phyloP scores from a whole-genome alignment of 2,888 invertebrate species.

The Rosalia funebris region DNA sequence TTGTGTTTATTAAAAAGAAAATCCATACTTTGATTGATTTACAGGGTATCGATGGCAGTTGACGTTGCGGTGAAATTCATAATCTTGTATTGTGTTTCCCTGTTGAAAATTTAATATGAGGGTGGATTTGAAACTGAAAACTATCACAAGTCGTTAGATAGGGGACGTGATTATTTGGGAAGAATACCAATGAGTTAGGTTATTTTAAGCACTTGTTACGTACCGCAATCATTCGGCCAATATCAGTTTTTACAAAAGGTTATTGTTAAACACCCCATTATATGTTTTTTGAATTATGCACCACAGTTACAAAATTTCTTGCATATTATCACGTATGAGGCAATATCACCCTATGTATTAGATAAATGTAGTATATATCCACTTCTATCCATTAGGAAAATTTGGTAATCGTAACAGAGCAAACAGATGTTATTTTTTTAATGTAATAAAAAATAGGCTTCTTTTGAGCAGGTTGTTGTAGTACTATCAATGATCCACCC shows the following conservation, averaged over 20 bases:
- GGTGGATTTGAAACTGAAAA: slow-evolving; percentile 55
- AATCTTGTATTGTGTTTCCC: slow-evolving; percentile 59
- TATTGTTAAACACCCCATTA: background rate
- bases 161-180: slow-evolving; percentile 33
- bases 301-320: no score
- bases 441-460: no score
- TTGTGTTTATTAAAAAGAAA: slow-evolving; percentile 57
- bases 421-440: no score
- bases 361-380: no score
- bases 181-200: slow-evolving; percentile 38
- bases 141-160: slow-evolving; percentile 42
- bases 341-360: no score
- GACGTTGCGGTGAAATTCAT: slow-evolving; percentile 60
- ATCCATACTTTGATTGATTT: slow-evolving; percentile 56
- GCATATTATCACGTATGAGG: no score
- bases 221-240: slow-evolving; percentile 1
- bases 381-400: no score
- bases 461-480: no score
- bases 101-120: slow-evolving; percentile 58
- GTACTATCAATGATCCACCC: no score
- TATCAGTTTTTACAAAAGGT: background rate
- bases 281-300: no score
- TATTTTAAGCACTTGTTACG: slow-evolving; percentile 38
- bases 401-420: no score
- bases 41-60: slow-evolving; percentile 61